Conservation (phyloP, 2,797 vertebrate genomes). For the Balearica regulorum region DNA sequence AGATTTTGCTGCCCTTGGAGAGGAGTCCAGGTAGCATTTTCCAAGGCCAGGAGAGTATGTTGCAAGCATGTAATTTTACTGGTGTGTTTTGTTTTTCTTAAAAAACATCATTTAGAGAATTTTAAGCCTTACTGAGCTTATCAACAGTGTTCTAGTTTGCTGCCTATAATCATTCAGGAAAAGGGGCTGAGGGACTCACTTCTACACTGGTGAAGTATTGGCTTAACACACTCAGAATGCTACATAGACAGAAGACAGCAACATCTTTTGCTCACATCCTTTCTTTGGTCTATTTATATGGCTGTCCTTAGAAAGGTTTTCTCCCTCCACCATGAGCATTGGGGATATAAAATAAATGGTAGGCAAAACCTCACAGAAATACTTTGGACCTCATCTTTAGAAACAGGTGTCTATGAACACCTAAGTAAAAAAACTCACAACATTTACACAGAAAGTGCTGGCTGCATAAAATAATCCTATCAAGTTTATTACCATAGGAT, state of each 20-base stretch:
- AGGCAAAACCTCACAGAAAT: not conserved
- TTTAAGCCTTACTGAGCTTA: not conserved
- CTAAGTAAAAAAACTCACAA: not conserved
- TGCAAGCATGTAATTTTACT: not conserved
- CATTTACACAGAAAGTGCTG: not conserved
- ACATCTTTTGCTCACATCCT: not conserved
- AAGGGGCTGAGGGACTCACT: not conserved
- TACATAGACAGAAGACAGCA: not conserved
- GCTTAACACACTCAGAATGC: not conserved
- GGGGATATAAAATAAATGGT: not conserved
- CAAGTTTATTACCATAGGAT: not conserved
- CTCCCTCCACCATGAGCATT: not conserved
- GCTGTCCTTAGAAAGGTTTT: not conserved
- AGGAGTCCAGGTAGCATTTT: not conserved
- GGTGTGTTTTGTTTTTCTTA: too few relatives aligned
- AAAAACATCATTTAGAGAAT: not conserved
- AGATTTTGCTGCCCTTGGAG: not conserved
- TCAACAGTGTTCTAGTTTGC: not conserved
- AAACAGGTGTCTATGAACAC: not conserved
- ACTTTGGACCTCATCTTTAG: not conserved
- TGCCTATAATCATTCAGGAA: not conserved
- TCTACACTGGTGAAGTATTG: not conserved
- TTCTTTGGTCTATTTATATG: not conserved
- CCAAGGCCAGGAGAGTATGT: not conserved
- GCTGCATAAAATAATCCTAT: not conserved